These are phyloP conservation scores for Caenorhabditis sp. DNA, from an alignment of 2,888 invertebrate species.

Conservation along the genomic window DNA sequence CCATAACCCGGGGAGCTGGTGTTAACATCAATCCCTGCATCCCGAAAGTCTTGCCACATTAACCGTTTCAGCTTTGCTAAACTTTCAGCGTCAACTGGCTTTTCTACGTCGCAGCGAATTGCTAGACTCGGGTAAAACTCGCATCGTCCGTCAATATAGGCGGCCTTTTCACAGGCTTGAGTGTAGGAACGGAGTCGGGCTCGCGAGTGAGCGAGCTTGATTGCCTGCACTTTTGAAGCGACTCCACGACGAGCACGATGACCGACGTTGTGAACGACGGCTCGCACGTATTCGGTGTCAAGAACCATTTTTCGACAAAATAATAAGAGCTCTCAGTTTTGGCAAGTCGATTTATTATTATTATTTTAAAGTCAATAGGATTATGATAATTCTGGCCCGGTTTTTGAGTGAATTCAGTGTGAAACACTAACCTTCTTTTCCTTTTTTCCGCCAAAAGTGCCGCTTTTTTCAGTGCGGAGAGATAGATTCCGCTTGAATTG, in stretches of 20 bases:
- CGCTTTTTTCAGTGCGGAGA: conserved; percentile 71
- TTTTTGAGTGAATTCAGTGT: too few relatives aligned
- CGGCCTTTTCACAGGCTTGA: conserved; percentile 29
- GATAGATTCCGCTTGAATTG: conserved; percentile 79
- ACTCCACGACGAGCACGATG: conserved; percentile 50
- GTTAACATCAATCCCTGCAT: conserved; percentile 35
- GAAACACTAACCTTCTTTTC: conserved; percentile 52
- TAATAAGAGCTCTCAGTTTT: neutral
- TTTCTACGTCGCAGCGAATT: neutral
- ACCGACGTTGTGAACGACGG: conserved; percentile 46
- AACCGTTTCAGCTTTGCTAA: conserved; percentile 3
- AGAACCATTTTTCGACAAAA: too few relatives aligned
- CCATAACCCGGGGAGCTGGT: conserved; percentile 26
- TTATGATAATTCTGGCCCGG: conserved; percentile 25
- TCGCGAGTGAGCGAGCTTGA: conserved; percentile 45
- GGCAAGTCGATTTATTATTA: too few relatives aligned
- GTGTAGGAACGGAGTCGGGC: conserved; percentile 39
- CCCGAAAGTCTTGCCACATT: conserved; percentile 36
- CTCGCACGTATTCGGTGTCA: conserved; percentile 57
- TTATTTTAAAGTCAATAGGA: conserved; percentile 6
- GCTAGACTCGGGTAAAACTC: conserved; percentile 39
- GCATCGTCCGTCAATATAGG: conserved; percentile 31
- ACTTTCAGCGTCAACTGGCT: neutral
- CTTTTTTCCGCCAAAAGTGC: too few relatives aligned
- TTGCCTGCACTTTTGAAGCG: conserved; percentile 31